Evolutionary conservation across 2,888 invertebrate species (phyloP).

Genomic region (Megamerina dolium): DNA sequence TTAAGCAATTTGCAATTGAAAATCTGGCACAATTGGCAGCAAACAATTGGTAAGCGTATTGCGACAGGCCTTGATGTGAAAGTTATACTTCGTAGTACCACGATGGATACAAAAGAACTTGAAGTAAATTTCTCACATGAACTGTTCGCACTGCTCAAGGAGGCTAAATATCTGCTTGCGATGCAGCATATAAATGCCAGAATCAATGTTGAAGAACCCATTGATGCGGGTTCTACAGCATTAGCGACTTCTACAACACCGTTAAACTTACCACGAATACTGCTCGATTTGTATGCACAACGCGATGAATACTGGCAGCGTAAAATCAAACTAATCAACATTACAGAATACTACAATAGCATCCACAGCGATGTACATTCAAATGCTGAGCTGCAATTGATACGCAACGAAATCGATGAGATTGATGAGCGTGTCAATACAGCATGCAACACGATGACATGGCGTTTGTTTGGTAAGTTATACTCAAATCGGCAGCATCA

Average conservation of each 20-base stretch:
- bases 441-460: constrained; percentile 66
- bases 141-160: constrained; percentile 68
- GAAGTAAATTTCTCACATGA: constrained; percentile 44
- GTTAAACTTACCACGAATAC: constrained; percentile 26
- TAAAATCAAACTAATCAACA: constrained; percentile 53
- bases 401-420: constrained; percentile 66
- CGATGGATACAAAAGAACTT: constrained; percentile 18
- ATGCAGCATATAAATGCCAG: constrained; percentile 39
- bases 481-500: too few relatives aligned
- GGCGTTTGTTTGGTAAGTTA: constrained; percentile 72
- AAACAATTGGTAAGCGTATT: constrained; percentile 51
- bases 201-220: neutral
- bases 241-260: constrained; percentile 9
- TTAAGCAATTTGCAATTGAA: constrained; percentile 51
- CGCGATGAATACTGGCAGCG: constrained; percentile 40
- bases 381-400: constrained; percentile 67
- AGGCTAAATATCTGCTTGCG: constrained; percentile 74
- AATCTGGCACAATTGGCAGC: constrained; percentile 53
- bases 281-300: constrained; percentile 33
- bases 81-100: constrained; percentile 29
- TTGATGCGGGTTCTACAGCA: constrained; percentile 9
- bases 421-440: constrained; percentile 66
- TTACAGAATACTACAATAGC: constrained; percentile 75
- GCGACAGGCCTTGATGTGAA: constrained; percentile 42
- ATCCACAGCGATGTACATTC: constrained; percentile 54